Evolutionary conservation across 2,888 invertebrate species (phyloP), one percentile per base, ranked within the genome.

Genomic region (Heteropelma amictum): DNA sequence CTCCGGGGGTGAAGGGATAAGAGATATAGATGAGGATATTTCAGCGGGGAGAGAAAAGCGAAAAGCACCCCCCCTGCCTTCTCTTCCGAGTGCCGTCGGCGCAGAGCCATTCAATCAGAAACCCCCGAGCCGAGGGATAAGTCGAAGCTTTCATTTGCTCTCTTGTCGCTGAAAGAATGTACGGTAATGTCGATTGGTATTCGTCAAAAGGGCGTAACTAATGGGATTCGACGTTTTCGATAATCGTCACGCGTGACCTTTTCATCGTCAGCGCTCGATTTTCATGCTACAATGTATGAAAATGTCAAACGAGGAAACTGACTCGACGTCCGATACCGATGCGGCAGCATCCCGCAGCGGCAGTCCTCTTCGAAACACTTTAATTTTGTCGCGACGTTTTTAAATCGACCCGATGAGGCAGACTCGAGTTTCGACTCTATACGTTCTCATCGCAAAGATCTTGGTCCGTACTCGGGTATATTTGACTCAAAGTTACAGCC

Each of bases 101-200:
- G 87, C n/a, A n/a, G 79, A 87, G 87, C 88, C 87, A 88, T 89
- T 89, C 88, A 88, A 88, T 88, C 88, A 85, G 85, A 85, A 81
- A 83, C 79, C 81, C 80, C 78, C 79, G 83, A 80, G 77, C 80
- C 74, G 80, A n/a, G n/a, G 85, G 86, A 86, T 86, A 85, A 86
- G 85, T 86, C 83, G 84, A 79, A 79, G 82, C 84, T 85, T 85
- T 86, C 83, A 84, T 85, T 79, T 81, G 78, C 77, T 79, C 78
- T 78, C 76, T 78, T 77, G 79, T 77, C 72, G 60, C 42, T 75
- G 65, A 79, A 72, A 38, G 56, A 67, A 49, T 47, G 28, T 35
- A 42, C 12, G 49, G 51, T 40, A 30, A 67, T 51, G 40, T 33
- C 45, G 33, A 70, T 63, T 63, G 51, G 14, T 51, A 23, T 12